Conservation (phyloP, 2,888 invertebrate species). For the Harmothoe impar region DNA sequence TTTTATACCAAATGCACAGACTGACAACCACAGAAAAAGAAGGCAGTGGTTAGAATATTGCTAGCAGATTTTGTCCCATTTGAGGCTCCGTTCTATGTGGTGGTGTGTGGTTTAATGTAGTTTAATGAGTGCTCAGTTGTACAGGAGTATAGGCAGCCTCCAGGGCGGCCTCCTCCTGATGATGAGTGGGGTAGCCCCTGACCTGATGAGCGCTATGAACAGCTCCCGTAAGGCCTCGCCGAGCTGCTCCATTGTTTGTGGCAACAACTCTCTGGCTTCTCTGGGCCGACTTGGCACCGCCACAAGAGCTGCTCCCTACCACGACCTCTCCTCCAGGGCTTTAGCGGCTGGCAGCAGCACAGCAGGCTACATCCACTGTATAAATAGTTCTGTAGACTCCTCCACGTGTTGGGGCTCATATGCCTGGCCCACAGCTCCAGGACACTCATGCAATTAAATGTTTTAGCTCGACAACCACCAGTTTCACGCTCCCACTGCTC, state of each 20-base stretch:
- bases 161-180: no score
- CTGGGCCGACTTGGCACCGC: constrained; percentile 4
- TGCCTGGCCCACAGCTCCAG: neutral
- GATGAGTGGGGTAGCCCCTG: neutral
- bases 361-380: constrained; percentile 4
- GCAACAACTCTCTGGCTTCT: constrained; percentile 19
- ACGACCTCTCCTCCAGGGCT: constrained; percentile 14
- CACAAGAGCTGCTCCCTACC: constrained; percentile 10
- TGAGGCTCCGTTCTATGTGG: no score
- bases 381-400: neutral
- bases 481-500: neutral
- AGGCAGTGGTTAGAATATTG: no score
- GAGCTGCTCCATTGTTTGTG: constrained; percentile 32
- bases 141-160: no score
- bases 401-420: neutral
- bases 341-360: neutral
- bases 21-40: no score
- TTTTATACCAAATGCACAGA: no score
- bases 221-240: neutral
- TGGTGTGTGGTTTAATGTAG: no score
- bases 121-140: no score
- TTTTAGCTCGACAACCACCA: neutral
- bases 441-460: constrained; percentile 12
- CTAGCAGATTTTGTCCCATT: no score
- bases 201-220: neutral